These are phyloP conservation scores for Triplophysa tibetana DNA, from an alignment of 2,113 vertebrate genomes.

Conservation along the genomic window DNA sequence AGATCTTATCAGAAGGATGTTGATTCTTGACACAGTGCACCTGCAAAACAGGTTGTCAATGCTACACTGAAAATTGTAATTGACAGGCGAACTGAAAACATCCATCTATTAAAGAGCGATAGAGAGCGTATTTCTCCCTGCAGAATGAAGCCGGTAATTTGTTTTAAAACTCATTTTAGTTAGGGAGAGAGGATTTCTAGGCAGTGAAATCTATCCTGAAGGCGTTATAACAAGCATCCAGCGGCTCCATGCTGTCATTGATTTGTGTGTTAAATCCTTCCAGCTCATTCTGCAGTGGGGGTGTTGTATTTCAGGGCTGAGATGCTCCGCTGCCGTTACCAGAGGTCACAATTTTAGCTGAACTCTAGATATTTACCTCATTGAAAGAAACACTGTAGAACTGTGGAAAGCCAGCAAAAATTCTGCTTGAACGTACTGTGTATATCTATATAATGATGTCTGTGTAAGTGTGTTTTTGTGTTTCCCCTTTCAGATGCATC, in stretches of 20 bases:
- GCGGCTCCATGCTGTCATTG: slow-evolving; percentile 15
- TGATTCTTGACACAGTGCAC: slow-evolving; percentile 32
- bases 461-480: background rate
- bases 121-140: background rate
- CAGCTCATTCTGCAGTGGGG: slow-evolving; percentile 27
- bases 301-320: slow-evolving; percentile 38
- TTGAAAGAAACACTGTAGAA: background rate
- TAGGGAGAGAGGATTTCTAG: slow-evolving; percentile 15
- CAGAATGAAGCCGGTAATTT: slow-evolving; percentile 1
- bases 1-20: slow-evolving; percentile 31
- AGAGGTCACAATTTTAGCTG: slow-evolving; percentile 25
- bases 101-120: background rate
- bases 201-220: slow-evolving; percentile 16
- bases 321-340: background rate
- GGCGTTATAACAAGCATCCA: slow-evolving; percentile 16
- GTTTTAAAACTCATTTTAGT: slow-evolving; percentile 17
- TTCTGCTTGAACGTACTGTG: background rate
- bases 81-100: background rate
- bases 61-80: background rate
- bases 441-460: background rate
- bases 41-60: background rate
- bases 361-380: background rate
- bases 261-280: slow-evolving; percentile 39
- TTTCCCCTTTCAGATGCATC: slow-evolving; percentile 21
- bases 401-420: no score